These are phyloP conservation scores for Ifrita kowaldi DNA, from an alignment of 2,113 vertebrate species.

Conservation along the genomic window DNA sequence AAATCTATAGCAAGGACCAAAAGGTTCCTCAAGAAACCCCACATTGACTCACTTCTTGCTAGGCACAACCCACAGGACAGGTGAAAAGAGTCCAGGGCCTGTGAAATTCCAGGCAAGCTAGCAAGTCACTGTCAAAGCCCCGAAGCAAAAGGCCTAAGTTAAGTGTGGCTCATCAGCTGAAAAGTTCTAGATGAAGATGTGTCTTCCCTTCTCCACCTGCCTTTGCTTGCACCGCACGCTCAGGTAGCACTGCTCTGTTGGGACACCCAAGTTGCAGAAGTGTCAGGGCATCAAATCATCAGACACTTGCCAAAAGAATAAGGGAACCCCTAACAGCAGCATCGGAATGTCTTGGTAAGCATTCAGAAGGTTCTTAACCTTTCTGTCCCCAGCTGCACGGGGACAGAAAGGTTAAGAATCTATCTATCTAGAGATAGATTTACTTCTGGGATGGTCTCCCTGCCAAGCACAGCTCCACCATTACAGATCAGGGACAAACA, in stretches of 20 bases:
- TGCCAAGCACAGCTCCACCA: background rate
- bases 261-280: background rate
- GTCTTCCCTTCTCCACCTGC: background rate
- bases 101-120: background rate
- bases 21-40: background rate
- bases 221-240: background rate
- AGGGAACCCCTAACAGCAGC: background rate
- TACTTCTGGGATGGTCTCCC: background rate
- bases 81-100: background rate
- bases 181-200: background rate
- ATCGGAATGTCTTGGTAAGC: background rate
- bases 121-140: background rate
- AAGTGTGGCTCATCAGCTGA: background rate
- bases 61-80: background rate
- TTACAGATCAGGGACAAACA: background rate
- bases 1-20: background rate
- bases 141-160: background rate
- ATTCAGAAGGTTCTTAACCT: background rate
- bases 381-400: background rate
- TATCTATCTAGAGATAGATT: background rate
- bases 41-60: background rate
- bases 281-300: background rate
- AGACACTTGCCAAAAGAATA: background rate
- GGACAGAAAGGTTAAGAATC: too few species aligned
- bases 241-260: background rate